phyloP scores from a whole-genome alignment of 2,797 vertebrate genomes.

The Acanthiza pusilla region DNA sequence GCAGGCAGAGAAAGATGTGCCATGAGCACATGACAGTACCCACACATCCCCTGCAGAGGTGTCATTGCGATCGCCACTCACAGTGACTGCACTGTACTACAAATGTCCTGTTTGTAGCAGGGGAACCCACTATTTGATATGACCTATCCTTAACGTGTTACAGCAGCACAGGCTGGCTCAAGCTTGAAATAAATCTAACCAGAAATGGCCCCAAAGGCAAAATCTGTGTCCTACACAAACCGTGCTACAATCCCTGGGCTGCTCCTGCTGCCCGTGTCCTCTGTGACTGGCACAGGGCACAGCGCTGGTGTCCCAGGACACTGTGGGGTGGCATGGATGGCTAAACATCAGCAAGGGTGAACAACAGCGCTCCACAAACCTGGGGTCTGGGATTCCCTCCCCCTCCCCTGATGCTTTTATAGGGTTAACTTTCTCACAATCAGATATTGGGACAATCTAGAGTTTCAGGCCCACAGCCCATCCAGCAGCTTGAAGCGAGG shows the following conservation, averaged over 20 bases:
- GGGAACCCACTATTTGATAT: background rate
- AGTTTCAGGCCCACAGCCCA: constrained; percentile 68
- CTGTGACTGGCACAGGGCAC: accelerated
- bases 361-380: accelerated
- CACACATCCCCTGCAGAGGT: background rate
- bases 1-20: background rate
- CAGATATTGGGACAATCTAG: constrained; percentile 71
- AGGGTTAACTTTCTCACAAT: constrained; percentile 78
- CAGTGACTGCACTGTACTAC: background rate
- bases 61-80: accelerated
- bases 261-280: background rate
- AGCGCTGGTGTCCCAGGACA: background rate
- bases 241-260: background rate
- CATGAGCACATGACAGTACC: accelerated
- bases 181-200: background rate
- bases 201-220: background rate
- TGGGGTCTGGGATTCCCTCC: background rate
- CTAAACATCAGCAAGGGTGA: background rate
- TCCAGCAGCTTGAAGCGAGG: constrained; percentile 62
- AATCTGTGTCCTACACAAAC: background rate
- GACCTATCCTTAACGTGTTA: background rate
- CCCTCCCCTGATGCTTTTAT: constrained; percentile 2
- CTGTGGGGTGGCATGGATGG: background rate
- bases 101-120: background rate
- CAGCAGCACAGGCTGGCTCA: background rate